phyloP scores from a whole-genome alignment of 2,888 invertebrate species.

The Hoplodrina ambigua region DNA sequence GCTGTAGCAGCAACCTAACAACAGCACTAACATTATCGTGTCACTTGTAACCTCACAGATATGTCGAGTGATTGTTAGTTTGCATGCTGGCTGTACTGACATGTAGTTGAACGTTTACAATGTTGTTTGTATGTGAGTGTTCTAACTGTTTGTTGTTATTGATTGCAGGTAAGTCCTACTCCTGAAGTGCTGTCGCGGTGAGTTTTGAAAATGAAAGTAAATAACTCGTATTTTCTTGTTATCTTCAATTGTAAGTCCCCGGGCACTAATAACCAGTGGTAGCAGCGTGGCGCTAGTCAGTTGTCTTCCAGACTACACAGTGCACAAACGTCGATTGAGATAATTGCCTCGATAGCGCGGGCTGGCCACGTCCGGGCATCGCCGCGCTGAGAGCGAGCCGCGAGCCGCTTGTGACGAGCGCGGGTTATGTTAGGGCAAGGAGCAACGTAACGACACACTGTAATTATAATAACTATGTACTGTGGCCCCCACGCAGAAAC shows the following conservation, averaged over 20 bases:
- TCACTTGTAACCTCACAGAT: background rate
- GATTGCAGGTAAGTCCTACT: slow-evolving; percentile 47
- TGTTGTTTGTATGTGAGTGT: background rate
- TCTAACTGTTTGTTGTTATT: slow-evolving; percentile 34
- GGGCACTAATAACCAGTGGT: slow-evolving; percentile 9
- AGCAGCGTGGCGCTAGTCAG: slow-evolving; percentile 8
- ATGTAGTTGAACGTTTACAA: slow-evolving; percentile 11
- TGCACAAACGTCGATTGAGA: slow-evolving; percentile 36
- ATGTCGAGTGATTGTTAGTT: slow-evolving; percentile 12
- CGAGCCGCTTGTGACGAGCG: background rate
- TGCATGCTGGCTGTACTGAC: slow-evolving; percentile 22
- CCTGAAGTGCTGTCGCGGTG: slow-evolving; percentile 27
- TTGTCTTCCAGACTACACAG: slow-evolving; percentile 20
- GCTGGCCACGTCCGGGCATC: background rate
- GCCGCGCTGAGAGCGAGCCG: background rate
- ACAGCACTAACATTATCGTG: too few species aligned
- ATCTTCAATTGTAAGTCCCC: slow-evolving; percentile 6
- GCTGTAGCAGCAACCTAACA: too few species aligned
- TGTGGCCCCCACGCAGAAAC: too few species aligned
- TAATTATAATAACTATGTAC: too few species aligned
- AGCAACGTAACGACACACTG: too few species aligned
- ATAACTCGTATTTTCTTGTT: slow-evolving; percentile 3
- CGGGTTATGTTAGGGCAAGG: too few species aligned
- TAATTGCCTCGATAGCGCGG: slow-evolving; percentile 35
- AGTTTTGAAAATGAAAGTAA: slow-evolving; percentile 21